A percentile compares a stretch with the other conserved stretches of the same genome.
phyloP scores from a whole-genome alignment of 2,888 invertebrate species.

The Platycheirus albimanus region DNA sequence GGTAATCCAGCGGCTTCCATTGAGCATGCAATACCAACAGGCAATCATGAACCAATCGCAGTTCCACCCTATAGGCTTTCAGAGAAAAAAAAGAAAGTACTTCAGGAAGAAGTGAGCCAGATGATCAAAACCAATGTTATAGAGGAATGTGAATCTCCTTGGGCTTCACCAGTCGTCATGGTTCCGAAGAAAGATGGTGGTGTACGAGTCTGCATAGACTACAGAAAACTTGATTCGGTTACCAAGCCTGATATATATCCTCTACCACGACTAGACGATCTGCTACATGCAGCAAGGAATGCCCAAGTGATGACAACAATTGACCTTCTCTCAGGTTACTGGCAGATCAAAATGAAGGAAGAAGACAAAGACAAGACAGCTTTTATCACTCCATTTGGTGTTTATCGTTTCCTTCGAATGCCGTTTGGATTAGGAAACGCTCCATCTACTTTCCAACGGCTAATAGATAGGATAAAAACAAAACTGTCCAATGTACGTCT shows the following conservation, averaged over 20 bases:
- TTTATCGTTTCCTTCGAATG: slow-evolving; percentile 78
- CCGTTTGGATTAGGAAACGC: slow-evolving; percentile 78
- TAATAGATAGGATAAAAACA: slow-evolving; percentile 77
- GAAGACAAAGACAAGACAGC: slow-evolving; percentile 77
- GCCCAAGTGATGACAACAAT: no score
- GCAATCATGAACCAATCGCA: slow-evolving; percentile 77
- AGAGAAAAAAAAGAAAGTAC: slow-evolving; percentile 1
- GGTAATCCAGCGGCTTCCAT: neutral
- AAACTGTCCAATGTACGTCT: slow-evolving; percentile 51
- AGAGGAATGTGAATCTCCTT: slow-evolving; percentile 66
- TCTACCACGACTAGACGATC: slow-evolving; percentile 80
- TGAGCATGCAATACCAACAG: slow-evolving; percentile 77
- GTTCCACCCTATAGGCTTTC: slow-evolving; percentile 78
- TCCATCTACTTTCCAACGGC: slow-evolving; percentile 77
- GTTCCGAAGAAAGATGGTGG: no score
- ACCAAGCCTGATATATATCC: slow-evolving; percentile 78
- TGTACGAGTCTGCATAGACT: no score
- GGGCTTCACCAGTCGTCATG: slow-evolving; percentile 63
- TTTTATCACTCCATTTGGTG: slow-evolving; percentile 78
- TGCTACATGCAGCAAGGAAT: slow-evolving; percentile 78
- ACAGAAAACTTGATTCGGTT: slow-evolving; percentile 76
- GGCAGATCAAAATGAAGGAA: no score
- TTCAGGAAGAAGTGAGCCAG: slow-evolving; percentile 23
- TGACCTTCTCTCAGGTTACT: slow-evolving; percentile 80
- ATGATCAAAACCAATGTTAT: slow-evolving; percentile 69